Conservation (phyloP, 2,888 invertebrate species). For the Danaus chrysippus region DNA sequence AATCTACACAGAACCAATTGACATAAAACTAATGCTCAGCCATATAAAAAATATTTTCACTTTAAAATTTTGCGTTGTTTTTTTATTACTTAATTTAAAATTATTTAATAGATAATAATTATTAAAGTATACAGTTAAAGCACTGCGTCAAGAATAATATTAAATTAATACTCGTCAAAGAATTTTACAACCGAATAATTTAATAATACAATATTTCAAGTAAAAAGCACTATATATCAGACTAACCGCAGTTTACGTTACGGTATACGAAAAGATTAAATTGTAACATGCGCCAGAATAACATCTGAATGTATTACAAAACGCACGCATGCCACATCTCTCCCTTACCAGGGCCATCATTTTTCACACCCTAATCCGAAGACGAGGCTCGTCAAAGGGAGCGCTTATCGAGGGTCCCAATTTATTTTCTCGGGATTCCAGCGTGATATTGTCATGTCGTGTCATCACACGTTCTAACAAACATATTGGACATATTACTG, state of each 20-base stretch:
- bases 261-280: conserved; percentile 10
- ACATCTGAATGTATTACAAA: conserved; percentile 41
- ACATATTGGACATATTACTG: conserved; percentile 24
- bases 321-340: conserved; percentile 47
- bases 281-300: conserved; percentile 12
- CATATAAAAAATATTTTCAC: too few species aligned
- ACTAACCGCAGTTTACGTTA: conserved; percentile 5
- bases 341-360: conserved; percentile 62
- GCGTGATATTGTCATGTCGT: conserved; percentile 62
- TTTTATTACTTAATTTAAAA: too few species aligned
- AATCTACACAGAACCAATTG: too few species aligned
- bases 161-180: too few species aligned
- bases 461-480: conserved; percentile 36
- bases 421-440: conserved; percentile 71
- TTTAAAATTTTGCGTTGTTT: too few species aligned
- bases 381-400: conserved; percentile 75
- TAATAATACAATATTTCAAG: too few species aligned
- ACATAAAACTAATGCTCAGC: too few species aligned
- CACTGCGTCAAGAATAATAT: too few species aligned
- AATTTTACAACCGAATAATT: too few species aligned
- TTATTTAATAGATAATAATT: too few species aligned
- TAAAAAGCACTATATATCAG: background rate
- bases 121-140: too few species aligned
- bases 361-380: conserved; percentile 75
- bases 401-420: conserved; percentile 72